Conservation (phyloP, 2,888 invertebrate species). For the Latrodectus elegans region DNA sequence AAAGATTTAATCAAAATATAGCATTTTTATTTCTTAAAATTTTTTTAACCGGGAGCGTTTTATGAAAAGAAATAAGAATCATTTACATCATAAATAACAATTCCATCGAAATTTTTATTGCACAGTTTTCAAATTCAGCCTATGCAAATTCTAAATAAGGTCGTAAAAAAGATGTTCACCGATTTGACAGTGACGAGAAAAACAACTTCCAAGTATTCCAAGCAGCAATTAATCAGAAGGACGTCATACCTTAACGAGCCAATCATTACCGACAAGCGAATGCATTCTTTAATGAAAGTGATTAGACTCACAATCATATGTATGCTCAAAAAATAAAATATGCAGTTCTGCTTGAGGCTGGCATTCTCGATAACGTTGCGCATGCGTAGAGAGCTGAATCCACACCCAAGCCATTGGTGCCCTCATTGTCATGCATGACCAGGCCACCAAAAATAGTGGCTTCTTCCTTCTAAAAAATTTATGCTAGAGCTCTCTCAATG, state of each 20-base stretch:
- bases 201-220: too few species aligned
- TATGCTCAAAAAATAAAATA: conserved; percentile 3
- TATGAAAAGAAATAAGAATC: too few species aligned
- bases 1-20: too few species aligned
- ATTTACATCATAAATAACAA: too few species aligned
- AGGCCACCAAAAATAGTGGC: conserved; percentile 10
- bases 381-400: conserved; percentile 42
- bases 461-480: conserved; percentile 21
- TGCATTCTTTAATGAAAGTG: conserved; percentile 46
- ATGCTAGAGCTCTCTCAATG: conserved; percentile 33
- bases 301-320: conserved; percentile 19
- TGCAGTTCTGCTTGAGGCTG: conserved; percentile 21
- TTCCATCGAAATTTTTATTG: too few species aligned
- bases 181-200: too few species aligned
- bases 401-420: conserved; percentile 59
- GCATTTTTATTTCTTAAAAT: too few species aligned
- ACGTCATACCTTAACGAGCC: neutral
- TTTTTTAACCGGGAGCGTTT: too few species aligned
- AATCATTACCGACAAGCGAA: neutral
- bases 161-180: too few species aligned
- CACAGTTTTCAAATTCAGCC: too few species aligned
- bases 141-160: too few species aligned
- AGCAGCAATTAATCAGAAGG: too few species aligned
- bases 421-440: conserved; percentile 61
- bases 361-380: conserved; percentile 19